Evolutionary conservation across 2,797 vertebrate species (phyloP).

Genomic region (Champsocephalus esox): DNA sequence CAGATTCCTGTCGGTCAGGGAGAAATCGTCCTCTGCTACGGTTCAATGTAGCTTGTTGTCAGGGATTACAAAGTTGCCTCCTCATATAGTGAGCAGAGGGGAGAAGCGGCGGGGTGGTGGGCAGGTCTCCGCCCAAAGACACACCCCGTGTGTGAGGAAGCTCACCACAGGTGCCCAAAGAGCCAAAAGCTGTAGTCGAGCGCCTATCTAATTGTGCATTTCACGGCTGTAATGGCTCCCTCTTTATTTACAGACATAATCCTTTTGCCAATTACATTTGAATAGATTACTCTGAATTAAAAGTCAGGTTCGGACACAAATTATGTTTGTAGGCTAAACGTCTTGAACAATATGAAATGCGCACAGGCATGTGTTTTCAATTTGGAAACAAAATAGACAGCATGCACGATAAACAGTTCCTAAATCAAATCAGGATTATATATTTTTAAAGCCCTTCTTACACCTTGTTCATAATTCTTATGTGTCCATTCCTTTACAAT

Average conservation of each 20-base stretch:
- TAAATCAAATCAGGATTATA: not conserved
- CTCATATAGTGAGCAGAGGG: conserved; percentile 75
- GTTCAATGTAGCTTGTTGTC: conserved; percentile 7
- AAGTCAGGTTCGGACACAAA: not conserved
- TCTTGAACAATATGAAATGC: not conserved
- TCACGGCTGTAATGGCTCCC: conserved; percentile 35
- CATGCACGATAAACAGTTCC: too few species aligned
- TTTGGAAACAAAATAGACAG: not conserved
- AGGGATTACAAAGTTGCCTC: conserved; percentile 41
- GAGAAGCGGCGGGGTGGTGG: conserved; percentile 46
- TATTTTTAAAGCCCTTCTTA: not conserved
- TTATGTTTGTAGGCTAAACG: too few species aligned
- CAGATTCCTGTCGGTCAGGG: not conserved
- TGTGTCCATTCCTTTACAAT: not conserved
- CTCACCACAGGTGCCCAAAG: conserved; percentile 70
- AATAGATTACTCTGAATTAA: not conserved
- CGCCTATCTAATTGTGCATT: conserved; percentile 51
- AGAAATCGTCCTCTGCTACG: not conserved
- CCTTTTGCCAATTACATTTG: conserved; percentile 3
- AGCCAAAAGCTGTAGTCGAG: conserved; percentile 45
- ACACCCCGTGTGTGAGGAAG: conserved; percentile 66
- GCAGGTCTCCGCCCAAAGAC: conserved; percentile 68
- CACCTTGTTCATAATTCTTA: not conserved
- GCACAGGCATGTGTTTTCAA: not conserved
- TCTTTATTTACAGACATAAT: not conserved